Conservation (phyloP, 1,140 invertebrate species). For the Grapholita molesta region DNA sequence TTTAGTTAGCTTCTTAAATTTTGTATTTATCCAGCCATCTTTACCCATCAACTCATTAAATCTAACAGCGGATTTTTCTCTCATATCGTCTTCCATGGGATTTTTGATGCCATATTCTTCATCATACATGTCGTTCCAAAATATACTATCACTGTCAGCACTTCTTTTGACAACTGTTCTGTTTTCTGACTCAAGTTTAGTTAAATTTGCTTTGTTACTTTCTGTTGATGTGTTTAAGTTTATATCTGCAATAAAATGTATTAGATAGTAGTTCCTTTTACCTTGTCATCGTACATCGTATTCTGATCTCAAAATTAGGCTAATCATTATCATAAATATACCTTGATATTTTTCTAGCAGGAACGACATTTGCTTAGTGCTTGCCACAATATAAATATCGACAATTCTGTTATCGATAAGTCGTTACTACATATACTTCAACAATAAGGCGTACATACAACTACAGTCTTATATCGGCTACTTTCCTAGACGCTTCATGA, state of each 20-base stretch:
- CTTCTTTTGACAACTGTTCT: conserved; percentile 52
- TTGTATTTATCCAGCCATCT: conserved; percentile 38
- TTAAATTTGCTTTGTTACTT: neutral
- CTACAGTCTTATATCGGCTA: too few species aligned
- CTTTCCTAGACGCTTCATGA: too few species aligned
- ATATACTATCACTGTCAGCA: conserved; percentile 38
- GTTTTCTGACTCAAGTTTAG: neutral
- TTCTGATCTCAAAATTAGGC: too few species aligned
- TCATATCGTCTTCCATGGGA: conserved; percentile 37
- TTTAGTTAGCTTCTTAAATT: conserved; percentile 27
- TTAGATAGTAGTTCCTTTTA: neutral
- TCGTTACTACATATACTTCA: too few species aligned
- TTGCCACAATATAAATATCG: too few species aligned
- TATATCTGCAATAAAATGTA: neutral
- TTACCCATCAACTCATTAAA: conserved; percentile 39
- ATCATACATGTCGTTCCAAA: conserved; percentile 63
- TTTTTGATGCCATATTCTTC: conserved; percentile 62
- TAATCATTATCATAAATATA: too few species aligned
- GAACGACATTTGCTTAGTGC: too few species aligned
- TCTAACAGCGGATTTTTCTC: conserved; percentile 39
- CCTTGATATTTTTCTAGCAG: too few species aligned
- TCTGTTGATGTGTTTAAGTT: neutral
- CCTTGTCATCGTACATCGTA: too few species aligned
- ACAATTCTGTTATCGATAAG: too few species aligned
- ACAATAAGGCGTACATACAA: too few species aligned